Conservation (phyloP, 2,113 vertebrate genomes). For the Indicator maculatus region DNA sequence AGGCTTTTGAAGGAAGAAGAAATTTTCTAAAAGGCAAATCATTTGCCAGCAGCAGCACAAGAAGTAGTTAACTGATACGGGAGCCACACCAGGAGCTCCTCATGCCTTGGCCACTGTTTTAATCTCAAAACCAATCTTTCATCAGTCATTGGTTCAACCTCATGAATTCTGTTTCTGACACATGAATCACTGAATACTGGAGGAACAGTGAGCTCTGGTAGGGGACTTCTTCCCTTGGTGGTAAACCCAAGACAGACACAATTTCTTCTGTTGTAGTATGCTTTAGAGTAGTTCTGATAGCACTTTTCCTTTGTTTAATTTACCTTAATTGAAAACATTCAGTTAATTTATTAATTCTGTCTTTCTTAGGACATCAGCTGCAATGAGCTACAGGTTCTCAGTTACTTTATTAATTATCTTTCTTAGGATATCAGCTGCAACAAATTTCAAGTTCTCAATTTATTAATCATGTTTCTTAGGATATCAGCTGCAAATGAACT, state of each 20-base stretch:
- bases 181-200: neutral
- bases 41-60: neutral
- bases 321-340: neutral
- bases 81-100: neutral
- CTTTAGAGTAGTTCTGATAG: neutral
- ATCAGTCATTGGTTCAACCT: neutral
- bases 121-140: neutral
- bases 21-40: neutral
- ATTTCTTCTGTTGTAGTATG: neutral
- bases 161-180: neutral
- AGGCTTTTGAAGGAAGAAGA: neutral
- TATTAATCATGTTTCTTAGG: too few species aligned
- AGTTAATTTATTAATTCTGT: neutral
- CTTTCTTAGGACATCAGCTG: conserved; percentile 91
- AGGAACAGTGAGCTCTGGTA: neutral
- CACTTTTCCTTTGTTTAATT: conserved; percentile 19
- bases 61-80: neutral
- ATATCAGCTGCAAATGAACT: too few species aligned
- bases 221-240: neutral
- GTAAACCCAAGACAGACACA: neutral
- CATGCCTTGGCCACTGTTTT: neutral
- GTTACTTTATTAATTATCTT: conserved; percentile 31
- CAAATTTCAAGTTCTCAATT: too few species aligned
- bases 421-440: conserved; percentile 27
- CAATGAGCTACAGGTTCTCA: conserved; percentile 95